Evolutionary conservation across 2,888 invertebrate species (phyloP).

Genomic region (Bibio marci): DNA sequence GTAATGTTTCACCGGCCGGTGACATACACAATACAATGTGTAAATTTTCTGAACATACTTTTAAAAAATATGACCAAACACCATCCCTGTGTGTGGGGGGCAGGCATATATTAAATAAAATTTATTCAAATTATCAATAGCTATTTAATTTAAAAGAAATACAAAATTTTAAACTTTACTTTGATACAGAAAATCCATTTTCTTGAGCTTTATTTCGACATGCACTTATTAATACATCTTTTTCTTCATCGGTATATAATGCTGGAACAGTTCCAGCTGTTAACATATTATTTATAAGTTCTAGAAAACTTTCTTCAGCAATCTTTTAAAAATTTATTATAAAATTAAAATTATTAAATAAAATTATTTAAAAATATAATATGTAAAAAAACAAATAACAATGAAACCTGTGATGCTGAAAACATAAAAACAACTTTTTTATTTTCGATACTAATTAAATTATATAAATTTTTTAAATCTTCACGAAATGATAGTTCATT

Average conservation of each 20-base stretch:
- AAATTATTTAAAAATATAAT: too few species aligned
- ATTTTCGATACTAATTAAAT: slow-evolving; percentile 56
- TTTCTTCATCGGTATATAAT: slow-evolving; percentile 75
- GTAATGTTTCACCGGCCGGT: slow-evolving; percentile 63
- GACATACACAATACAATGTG: slow-evolving; percentile 88
- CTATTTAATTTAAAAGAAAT: background rate
- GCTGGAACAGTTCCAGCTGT: slow-evolving; percentile 80
- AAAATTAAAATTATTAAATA: too few species aligned
- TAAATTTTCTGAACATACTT: slow-evolving; percentile 62
- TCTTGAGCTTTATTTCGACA: slow-evolving; percentile 51
- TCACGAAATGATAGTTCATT: slow-evolving; percentile 69
- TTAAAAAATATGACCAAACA: slow-evolving; percentile 72
- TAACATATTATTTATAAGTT: slow-evolving; percentile 80
- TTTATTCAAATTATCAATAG: slow-evolving; percentile 1
- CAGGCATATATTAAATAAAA: slow-evolving; percentile 1
- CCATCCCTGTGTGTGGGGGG: slow-evolving; percentile 39
- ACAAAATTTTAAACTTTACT: slow-evolving; percentile 28
- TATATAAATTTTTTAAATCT: slow-evolving; percentile 67
- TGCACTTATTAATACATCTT: slow-evolving; percentile 55
- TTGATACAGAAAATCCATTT: slow-evolving; percentile 54
- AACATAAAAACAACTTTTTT: slow-evolving; percentile 71
- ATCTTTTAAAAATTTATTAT: slow-evolving; percentile 28
- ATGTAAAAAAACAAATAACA: background rate
- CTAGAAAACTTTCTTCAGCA: slow-evolving; percentile 67
- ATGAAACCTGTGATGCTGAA: slow-evolving; percentile 42